These are phyloP conservation scores for Rhamnusium bicolor DNA, from an alignment of 2,888 invertebrate species.

Conservation along the genomic window DNA sequence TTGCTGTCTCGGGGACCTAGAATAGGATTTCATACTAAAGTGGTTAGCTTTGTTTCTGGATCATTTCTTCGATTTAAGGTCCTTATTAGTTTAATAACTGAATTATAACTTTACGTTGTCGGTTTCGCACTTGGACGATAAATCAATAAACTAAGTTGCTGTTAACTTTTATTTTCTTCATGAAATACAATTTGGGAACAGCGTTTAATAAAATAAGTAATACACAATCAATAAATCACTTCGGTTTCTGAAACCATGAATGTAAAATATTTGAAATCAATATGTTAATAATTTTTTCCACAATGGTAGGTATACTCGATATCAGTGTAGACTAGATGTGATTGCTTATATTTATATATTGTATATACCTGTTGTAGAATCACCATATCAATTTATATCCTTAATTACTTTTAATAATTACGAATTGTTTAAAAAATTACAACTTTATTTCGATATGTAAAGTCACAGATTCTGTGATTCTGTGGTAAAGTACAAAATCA, in stretches of 20 bases:
- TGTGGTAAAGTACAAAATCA: no score
- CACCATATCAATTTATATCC: no score
- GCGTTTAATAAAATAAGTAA: not conserved
- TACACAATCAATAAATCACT: not conserved
- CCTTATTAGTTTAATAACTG: conserved; percentile 37
- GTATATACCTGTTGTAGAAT: no score
- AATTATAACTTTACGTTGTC: conserved; percentile 34
- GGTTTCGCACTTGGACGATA: conserved; percentile 2
- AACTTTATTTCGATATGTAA: no score
- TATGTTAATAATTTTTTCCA: no score
- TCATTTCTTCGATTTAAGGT: conserved; percentile 52
- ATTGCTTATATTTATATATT: no score
- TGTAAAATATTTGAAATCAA: no score
- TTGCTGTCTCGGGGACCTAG: conserved; percentile 66
- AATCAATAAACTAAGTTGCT: conserved; percentile 19
- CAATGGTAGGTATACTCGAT: no score
- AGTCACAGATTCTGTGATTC: no score
- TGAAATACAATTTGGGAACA: not conserved
- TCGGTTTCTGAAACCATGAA: not conserved
- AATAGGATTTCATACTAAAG: conserved; percentile 67
- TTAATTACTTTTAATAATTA: no score
- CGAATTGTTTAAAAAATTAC: no score
- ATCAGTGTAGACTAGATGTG: no score
- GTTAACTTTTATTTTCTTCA: conserved; percentile 5
- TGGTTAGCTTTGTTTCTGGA: conserved; percentile 63